Evolutionary conservation across 2,888 invertebrate species (phyloP).

Genomic region (Ormyrus thymus): DNA sequence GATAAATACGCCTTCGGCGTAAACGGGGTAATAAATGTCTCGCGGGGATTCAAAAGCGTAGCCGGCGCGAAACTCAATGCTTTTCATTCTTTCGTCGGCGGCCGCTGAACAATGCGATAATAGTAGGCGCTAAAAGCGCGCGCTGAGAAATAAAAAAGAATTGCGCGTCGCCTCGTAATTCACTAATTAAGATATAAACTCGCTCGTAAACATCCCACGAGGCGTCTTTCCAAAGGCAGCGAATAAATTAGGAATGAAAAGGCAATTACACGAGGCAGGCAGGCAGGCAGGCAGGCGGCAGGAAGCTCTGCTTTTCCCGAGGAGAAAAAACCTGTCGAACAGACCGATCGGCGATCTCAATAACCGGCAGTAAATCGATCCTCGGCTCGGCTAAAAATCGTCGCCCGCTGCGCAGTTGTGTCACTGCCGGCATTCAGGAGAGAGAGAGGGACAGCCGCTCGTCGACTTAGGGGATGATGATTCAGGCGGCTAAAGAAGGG

Average conservation of each 20-base stretch:
- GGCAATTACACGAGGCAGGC: too few relatives aligned
- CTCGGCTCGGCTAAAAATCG: conserved; percentile 6
- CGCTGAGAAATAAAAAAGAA: too few relatives aligned
- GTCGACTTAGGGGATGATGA: conserved; percentile 46
- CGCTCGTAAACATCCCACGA: neutral
- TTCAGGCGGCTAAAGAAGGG: conserved; percentile 47
- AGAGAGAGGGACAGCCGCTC: conserved; percentile 7
- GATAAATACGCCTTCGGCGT: conserved; percentile 28
- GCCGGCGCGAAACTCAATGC: too few relatives aligned
- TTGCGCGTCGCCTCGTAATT: neutral
- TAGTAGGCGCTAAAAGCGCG: too few relatives aligned
- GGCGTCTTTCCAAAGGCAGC: neutral
- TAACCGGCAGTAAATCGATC: neutral
- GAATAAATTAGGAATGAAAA: too few relatives aligned
- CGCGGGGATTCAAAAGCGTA: too few relatives aligned
- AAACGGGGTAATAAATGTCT: conserved; percentile 18
- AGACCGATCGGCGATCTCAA: neutral
- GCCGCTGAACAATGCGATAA: too few relatives aligned
- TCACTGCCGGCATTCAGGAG: neutral
- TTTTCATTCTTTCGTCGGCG: too few relatives aligned
- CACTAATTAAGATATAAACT: neutral
- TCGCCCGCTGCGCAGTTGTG: neutral
- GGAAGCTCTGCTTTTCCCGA: too few relatives aligned
- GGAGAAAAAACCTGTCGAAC: neutral
- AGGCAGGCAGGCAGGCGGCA: too few relatives aligned